Base-by-base conservation (phyloP, 2,888 invertebrate genomes). In the Hypolimnas misippus region DNA sequence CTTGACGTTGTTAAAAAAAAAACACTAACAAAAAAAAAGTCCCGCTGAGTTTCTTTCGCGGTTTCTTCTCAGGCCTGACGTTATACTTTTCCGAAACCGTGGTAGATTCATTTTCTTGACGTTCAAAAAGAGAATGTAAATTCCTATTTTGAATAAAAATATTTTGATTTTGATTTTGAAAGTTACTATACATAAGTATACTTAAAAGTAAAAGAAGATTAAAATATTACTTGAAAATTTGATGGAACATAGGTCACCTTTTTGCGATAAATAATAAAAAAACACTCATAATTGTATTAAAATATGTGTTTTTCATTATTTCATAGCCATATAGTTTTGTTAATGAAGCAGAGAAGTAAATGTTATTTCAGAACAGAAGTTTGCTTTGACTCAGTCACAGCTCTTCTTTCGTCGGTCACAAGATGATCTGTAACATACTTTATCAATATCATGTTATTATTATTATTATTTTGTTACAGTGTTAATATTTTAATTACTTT, bases 361-460 rank as follows among this genome's bases (percentile, higher is more conserved):
- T 25, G 25, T 25, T 6, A 6, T 50, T 49, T 31, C 12, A 29
- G 40, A 55, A 61, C 35, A 55, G 49, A 51, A 61, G 55, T 55
- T 19, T 40, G 54, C 40, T 56, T 60, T 52, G 54, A 58, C 21
- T 57, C 72, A 71, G 71, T 71, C 66, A 73, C 63, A 72, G 67
- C 71, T 80, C 79, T 78, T 76, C 80, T 69, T 77, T 77, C 81
- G 76, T 77, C 76, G 77, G 75, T 80, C 79, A 81, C 78, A 79
- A 73, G 78, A 71, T 76, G 74, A 86, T 84, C 88, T 89, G 89
- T 73, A 88, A 89, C 86, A 88, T 78, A 86, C 77, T 85, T 70
- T 62, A 59, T 59, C 64, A 71, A 71, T 33, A 49, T 69, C 14
- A 52, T 57, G 57, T 65, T 70, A 66, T 65, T 66, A 67, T 55